phyloP scores from a whole-genome alignment of 1,140 invertebrate species.

The Nixonia krombeini region DNA sequence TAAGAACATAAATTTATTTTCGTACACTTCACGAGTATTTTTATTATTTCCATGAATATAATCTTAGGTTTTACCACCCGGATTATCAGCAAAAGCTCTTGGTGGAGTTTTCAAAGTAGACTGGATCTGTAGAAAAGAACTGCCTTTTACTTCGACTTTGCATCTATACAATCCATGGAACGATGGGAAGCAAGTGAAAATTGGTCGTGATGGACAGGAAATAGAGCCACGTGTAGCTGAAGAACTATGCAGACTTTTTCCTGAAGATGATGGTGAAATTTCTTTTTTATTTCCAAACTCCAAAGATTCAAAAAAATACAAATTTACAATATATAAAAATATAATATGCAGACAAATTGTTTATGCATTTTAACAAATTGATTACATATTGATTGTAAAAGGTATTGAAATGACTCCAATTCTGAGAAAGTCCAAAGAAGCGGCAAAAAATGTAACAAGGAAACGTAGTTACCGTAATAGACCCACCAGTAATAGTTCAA shows the following conservation, averaged over 20 bases:
- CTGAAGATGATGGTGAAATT: conserved; percentile 85
- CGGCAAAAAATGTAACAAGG: conserved; percentile 74
- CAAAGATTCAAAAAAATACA: too few species aligned
- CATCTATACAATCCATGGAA: conserved; percentile 99
- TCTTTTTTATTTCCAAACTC: too few species aligned
- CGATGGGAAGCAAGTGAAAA: conserved; percentile 98
- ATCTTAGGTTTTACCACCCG: conserved; percentile 82
- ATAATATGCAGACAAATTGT: too few species aligned
- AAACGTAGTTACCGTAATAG: conserved; percentile 73
- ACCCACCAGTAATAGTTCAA: conserved; percentile 72
- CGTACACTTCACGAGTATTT: too few species aligned
- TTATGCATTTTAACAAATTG: neutral
- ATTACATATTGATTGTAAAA: conserved; percentile 14
- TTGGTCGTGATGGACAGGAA: conserved; percentile 98
- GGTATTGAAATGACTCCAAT: conserved; percentile 91
- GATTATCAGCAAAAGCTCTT: conserved; percentile 90
- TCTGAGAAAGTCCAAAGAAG: conserved; percentile 89
- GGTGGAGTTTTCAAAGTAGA: conserved; percentile 97
- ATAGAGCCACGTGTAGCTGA: conserved; percentile 96
- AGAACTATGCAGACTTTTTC: conserved; percentile 94
- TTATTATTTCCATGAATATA: too few species aligned
- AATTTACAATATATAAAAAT: conserved; percentile 2
- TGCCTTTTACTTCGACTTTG: conserved; percentile 92
- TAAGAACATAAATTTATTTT: conserved; percentile 8
- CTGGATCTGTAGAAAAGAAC: conserved; percentile 96